These are phyloP conservation scores for Monopterus albus DNA, from an alignment of 2,113 vertebrate species.

Conservation along the genomic window DNA sequence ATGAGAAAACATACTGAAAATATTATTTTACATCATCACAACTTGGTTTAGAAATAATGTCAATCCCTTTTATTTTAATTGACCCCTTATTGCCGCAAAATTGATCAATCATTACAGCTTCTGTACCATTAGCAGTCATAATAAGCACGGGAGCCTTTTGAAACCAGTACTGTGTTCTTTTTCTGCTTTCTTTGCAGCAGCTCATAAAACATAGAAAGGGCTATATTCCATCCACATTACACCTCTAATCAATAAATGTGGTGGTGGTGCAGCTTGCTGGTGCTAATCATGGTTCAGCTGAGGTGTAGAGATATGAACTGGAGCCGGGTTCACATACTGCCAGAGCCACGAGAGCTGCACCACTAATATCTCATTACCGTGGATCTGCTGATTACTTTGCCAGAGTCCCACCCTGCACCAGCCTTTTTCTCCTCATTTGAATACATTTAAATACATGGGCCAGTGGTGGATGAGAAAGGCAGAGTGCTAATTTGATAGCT, in stretches of 20 bases:
- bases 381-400: conserved; percentile 69
- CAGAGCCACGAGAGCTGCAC: conserved; percentile 28
- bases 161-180: not conserved
- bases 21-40: no score
- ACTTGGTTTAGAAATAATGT: no score
- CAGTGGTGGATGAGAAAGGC: conserved; percentile 22
- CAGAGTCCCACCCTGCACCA: conserved; percentile 43
- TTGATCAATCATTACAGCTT: no score
- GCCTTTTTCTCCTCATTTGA: conserved; percentile 68
- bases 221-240: conserved; percentile 36
- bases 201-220: conserved; percentile 29
- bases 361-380: conserved; percentile 73
- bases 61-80: no score
- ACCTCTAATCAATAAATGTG: conserved; percentile 66
- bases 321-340: conserved; percentile 22
- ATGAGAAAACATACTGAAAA: no score
- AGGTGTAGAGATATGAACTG: conserved; percentile 12
- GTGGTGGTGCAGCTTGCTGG: conserved; percentile 18
- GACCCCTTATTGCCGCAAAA: no score
- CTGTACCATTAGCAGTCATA: no score
- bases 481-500: conserved; percentile 58
- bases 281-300: conserved; percentile 54
- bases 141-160: no score
- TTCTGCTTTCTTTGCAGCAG: not conserved
- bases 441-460: conserved; percentile 72